A percentile compares a stretch with the other conserved stretches of the same genome.
Evolutionary conservation across 1,140 invertebrate species (phyloP).

Genomic region (Sinonovacula constricta): DNA sequence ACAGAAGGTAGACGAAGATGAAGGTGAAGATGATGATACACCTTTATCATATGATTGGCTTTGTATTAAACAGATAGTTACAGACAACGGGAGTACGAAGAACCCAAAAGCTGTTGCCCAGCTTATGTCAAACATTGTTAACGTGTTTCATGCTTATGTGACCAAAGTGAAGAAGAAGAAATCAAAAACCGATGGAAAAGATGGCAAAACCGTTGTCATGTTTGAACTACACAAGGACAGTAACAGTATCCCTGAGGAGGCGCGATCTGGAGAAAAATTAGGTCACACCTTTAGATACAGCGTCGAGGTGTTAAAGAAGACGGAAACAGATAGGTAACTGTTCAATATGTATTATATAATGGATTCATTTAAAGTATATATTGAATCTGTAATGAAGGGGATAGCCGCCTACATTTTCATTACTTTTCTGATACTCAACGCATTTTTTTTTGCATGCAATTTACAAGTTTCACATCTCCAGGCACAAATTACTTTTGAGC

Average conservation of each 20-base stretch:
- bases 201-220: slow-evolving; percentile 2
- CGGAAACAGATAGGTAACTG: slow-evolving; percentile 25
- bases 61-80: slow-evolving; percentile 37
- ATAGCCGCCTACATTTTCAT: too few relatives aligned
- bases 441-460: too few relatives aligned
- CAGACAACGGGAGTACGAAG: not conserved
- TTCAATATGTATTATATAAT: not conserved
- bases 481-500: too few relatives aligned
- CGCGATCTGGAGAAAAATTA: too few relatives aligned
- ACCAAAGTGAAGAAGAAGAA: slow-evolving; percentile 31
- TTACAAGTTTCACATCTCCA: too few relatives aligned
- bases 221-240: slow-evolving; percentile 28
- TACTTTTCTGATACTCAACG: too few relatives aligned
- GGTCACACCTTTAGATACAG: slow-evolving; percentile 1
- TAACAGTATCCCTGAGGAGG: not conserved
- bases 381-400: not conserved
- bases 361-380: not conserved
- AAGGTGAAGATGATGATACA: slow-evolving; percentile 4
- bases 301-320: slow-evolving; percentile 29
- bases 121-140: not conserved
- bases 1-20: slow-evolving; percentile 5
- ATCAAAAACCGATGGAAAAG: not conserved
- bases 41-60: slow-evolving; percentile 50
- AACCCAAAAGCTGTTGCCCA: not conserved
- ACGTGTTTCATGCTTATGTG: slow-evolving; percentile 29